Conservation (phyloP, 2,888 invertebrate species). For the Terebella lapidaria region DNA sequence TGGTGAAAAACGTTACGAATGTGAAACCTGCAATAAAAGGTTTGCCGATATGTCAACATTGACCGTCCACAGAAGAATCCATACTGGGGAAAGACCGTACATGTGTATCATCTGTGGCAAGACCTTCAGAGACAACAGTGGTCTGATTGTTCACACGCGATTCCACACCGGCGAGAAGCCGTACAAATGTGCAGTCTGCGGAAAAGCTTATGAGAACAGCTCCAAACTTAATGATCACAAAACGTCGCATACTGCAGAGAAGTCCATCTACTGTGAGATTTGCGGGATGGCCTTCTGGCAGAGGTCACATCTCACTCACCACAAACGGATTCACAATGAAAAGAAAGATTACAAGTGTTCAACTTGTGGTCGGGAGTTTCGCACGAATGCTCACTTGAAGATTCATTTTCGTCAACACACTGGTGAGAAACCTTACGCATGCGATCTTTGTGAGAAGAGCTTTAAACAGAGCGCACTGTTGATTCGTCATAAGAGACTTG, state of each 20-base stretch:
- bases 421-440: not conserved
- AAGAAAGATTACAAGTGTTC: no score
- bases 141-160: not conserved
- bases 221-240: not conserved
- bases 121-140: not conserved
- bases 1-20: not conserved
- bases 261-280: not conserved
- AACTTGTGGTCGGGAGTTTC: not conserved
- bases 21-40: not conserved
- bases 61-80: not conserved
- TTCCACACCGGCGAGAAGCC: not conserved
- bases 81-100: not conserved
- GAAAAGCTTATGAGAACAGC: not conserved
- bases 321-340: not conserved
- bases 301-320: not conserved
- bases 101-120: not conserved
- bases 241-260: not conserved
- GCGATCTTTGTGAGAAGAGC: not conserved
- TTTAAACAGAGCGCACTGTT: no score
- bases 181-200: not conserved
- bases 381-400: not conserved
- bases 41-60: not conserved
- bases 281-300: not conserved
- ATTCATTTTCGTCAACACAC: not conserved
- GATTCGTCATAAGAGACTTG: no score